A percentile compares a stretch with the other conserved stretches of the same genome.
phyloP scores from a whole-genome alignment of 2,797 vertebrate genomes.

The Fistularia commersonii region DNA sequence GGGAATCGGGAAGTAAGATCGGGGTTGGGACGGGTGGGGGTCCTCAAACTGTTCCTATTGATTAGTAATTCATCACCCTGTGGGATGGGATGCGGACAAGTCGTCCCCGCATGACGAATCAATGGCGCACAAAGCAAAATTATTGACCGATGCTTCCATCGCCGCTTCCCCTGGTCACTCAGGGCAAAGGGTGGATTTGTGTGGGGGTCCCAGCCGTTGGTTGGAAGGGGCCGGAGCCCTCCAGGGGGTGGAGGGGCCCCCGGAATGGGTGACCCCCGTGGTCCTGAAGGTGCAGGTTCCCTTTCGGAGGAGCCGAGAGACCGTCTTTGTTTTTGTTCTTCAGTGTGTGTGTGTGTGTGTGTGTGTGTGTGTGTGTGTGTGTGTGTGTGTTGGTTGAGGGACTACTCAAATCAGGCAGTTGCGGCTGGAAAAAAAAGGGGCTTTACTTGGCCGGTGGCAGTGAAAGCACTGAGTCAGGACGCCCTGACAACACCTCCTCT shows the following conservation, averaged over 20 bases:
- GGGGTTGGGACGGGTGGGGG: slow-evolving; percentile 18
- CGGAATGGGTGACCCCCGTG: slow-evolving; percentile 35
- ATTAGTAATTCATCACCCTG: slow-evolving; percentile 53
- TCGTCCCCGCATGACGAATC: slow-evolving; percentile 66
- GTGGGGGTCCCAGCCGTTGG: slow-evolving; percentile 29
- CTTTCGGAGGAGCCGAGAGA: too few species aligned
- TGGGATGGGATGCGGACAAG: too few species aligned
- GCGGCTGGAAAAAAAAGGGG: too few species aligned
- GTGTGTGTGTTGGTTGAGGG: neutral
- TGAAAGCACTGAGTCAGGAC: too few species aligned
- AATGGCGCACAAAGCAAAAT: slow-evolving; percentile 54
- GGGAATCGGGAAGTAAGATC: slow-evolving; percentile 35
- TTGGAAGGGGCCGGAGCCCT: slow-evolving; percentile 34
- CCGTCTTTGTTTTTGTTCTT: neutral
- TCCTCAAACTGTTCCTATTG: slow-evolving; percentile 50
- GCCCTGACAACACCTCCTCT: too few species aligned
- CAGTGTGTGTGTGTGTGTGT: slow-evolving; percentile 2
- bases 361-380: neutral
- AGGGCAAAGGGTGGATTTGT: slow-evolving; percentile 44
- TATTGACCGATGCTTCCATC: slow-evolving; percentile 50
- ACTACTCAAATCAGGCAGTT: too few species aligned
- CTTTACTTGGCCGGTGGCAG: too few species aligned
- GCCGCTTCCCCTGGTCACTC: slow-evolving; percentile 29
- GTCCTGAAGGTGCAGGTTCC: slow-evolving; percentile 26
- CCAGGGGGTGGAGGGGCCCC: slow-evolving; percentile 38